These are phyloP conservation scores for Drosophila subobscura DNA, from an alignment of 1,140 invertebrate species.

Conservation along the genomic window DNA sequence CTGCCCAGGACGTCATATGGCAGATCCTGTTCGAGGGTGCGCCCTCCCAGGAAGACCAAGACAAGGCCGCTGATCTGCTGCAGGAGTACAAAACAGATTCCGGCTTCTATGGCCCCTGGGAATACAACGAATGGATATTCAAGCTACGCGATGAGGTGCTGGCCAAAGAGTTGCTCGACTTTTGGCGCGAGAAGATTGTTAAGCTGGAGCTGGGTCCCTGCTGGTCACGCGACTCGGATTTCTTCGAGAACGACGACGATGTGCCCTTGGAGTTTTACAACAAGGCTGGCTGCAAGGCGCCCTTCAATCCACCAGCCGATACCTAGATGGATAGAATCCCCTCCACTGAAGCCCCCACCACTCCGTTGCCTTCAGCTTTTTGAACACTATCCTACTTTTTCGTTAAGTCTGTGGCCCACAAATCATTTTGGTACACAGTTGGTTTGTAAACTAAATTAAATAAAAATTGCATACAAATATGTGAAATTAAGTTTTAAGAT, in stretches of 20 bases:
- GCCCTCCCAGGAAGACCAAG: constrained; percentile 20
- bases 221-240: constrained; percentile 71
- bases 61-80: constrained; percentile 62
- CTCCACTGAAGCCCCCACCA: too few relatives aligned
- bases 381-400: too few relatives aligned
- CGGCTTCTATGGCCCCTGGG: constrained; percentile 57
- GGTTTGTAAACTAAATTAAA: too few relatives aligned
- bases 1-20: constrained; percentile 52
- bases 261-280: constrained; percentile 61
- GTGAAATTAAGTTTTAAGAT: too few relatives aligned
- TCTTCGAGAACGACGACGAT: constrained; percentile 49
- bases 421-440: too few relatives aligned
- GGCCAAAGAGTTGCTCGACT: constrained; percentile 47
- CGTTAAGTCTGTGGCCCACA: too few relatives aligned
- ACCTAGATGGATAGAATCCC: not conserved
- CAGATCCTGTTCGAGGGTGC: constrained; percentile 56
- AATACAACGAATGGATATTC: constrained; percentile 70
- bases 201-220: constrained; percentile 66
- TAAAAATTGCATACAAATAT: too few relatives aligned
- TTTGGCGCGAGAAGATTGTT: constrained; percentile 70
- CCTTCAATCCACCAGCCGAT: constrained; percentile 30
- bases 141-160: constrained; percentile 66
- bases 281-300: constrained; percentile 64
- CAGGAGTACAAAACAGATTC: constrained; percentile 62
- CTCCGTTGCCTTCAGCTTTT: too few relatives aligned